Conservation (phyloP, 2,888 invertebrate genomes). For the Antitype chi region DNA sequence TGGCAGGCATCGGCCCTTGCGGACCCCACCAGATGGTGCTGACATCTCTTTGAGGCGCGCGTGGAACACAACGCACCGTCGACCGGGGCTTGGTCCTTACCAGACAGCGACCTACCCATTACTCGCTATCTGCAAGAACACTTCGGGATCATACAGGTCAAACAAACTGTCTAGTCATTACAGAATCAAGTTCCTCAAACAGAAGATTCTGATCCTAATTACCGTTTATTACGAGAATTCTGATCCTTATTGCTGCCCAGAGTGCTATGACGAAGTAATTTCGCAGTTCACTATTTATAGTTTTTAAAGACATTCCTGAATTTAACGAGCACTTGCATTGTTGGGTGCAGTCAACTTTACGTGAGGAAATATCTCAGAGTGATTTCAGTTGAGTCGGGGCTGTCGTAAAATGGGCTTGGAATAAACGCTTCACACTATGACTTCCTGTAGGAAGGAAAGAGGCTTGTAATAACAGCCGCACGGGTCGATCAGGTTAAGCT, state of each 20-base stretch:
- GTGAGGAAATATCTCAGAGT: conserved; percentile 38
- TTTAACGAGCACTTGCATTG: conserved; percentile 44
- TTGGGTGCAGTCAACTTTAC: conserved; percentile 32
- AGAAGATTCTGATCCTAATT: neutral
- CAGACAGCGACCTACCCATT: too few relatives aligned
- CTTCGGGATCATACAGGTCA: too few relatives aligned
- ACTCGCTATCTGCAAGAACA: too few relatives aligned
- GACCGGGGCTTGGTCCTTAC: too few relatives aligned
- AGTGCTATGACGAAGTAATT: neutral
- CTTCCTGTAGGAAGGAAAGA: conserved; percentile 10
- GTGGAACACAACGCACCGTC: too few relatives aligned
- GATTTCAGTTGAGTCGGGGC: conserved; percentile 25
- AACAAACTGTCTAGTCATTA: too few relatives aligned
- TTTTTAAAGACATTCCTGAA: conserved; percentile 38
- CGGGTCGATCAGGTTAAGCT: too few relatives aligned
- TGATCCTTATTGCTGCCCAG: neutral
- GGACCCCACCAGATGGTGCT: too few relatives aligned
- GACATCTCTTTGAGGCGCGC: too few relatives aligned
- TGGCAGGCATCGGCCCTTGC: too few relatives aligned
- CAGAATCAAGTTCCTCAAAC: neutral
- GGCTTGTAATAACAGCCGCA: too few relatives aligned
- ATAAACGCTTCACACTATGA: conserved; percentile 14
- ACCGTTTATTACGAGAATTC: neutral
- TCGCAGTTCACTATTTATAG: conserved; percentile 48
- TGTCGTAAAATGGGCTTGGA: conserved; percentile 11